Percentiles rank a stretch among this genome's conserved stretches.
phyloP scores from a whole-genome alignment of 2,113 vertebrate genomes.

The Cynoglossus semilaevis region DNA sequence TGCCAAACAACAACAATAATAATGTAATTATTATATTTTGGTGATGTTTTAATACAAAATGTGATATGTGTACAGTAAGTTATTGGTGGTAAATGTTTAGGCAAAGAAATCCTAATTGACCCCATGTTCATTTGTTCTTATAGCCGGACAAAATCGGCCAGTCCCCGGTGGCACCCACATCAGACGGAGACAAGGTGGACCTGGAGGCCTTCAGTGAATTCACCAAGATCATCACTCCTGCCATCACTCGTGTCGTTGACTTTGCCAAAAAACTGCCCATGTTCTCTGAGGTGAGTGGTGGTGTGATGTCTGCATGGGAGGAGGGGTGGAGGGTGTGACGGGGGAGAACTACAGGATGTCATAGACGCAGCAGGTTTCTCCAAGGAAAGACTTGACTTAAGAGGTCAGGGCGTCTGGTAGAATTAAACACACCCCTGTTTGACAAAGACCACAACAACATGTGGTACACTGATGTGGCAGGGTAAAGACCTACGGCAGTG shows the following conservation, averaged over 20 bases:
- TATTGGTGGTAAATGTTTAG: too few species aligned
- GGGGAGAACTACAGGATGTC: neutral
- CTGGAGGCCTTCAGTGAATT: slow-evolving; percentile 98
- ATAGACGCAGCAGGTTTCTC: neutral
- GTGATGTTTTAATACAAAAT: too few species aligned
- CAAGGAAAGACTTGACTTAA: neutral
- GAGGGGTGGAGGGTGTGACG: too few species aligned
- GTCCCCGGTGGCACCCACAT: slow-evolving; percentile 87
- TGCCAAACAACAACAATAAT: too few species aligned
- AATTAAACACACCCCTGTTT: neutral
- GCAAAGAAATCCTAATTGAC: slow-evolving; percentile 8
- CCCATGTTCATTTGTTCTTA: neutral
- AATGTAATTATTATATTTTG: too few species aligned
- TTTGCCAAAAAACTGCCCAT: slow-evolving; percentile 99
- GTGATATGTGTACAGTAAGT: too few species aligned
- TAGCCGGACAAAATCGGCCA: slow-evolving; percentile 97
- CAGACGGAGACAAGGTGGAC: slow-evolving; percentile 94
- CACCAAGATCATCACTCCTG: slow-evolving; percentile 99
- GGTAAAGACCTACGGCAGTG: too few species aligned
- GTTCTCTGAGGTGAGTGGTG: slow-evolving; percentile 87
- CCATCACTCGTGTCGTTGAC: slow-evolving; percentile 98
- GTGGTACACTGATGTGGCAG: neutral
- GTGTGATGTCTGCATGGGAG: neutral
- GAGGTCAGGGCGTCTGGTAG: neutral
- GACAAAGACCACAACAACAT: neutral